Conservation (phyloP, 2,888 invertebrate species). For the Lepidochitona cinerea region DNA sequence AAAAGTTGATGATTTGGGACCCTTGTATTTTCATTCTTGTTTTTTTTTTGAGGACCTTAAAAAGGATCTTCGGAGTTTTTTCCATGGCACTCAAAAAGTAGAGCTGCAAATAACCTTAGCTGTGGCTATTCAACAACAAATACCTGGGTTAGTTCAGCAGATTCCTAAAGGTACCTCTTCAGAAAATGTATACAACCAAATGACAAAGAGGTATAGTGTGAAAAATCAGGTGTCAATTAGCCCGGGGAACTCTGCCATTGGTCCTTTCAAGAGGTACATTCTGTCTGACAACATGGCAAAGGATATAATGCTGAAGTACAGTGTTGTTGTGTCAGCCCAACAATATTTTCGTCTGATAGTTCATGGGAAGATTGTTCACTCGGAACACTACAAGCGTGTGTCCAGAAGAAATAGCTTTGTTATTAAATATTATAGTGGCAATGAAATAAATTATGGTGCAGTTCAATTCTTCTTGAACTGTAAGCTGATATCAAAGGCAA, state of each 20-base stretch:
- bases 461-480: not conserved
- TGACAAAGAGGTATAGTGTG: not conserved
- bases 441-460: not conserved
- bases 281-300: not conserved
- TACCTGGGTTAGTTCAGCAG: slow-evolving; percentile 5
- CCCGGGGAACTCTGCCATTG: not conserved
- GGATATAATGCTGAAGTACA: not conserved
- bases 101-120: slow-evolving; percentile 16
- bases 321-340: not conserved
- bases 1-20: slow-evolving; percentile 12
- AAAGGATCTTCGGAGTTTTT: slow-evolving; percentile 14
- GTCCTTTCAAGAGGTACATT: not conserved
- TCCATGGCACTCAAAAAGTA: slow-evolving; percentile 23
- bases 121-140: slow-evolving; percentile 12
- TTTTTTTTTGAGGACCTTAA: slow-evolving; percentile 25
- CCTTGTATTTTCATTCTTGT: slow-evolving; percentile 16
- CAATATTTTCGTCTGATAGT: not conserved
- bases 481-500: not conserved
- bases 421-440: not conserved
- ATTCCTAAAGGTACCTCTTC: not conserved
- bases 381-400: slow-evolving; percentile 1
- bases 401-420: slow-evolving; percentile 11
- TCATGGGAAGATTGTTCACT: slow-evolving; percentile 10
- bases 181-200: not conserved
- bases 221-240: not conserved